Conservation (phyloP, 2,113 vertebrate species). For the Seriola aureovittata region DNA sequence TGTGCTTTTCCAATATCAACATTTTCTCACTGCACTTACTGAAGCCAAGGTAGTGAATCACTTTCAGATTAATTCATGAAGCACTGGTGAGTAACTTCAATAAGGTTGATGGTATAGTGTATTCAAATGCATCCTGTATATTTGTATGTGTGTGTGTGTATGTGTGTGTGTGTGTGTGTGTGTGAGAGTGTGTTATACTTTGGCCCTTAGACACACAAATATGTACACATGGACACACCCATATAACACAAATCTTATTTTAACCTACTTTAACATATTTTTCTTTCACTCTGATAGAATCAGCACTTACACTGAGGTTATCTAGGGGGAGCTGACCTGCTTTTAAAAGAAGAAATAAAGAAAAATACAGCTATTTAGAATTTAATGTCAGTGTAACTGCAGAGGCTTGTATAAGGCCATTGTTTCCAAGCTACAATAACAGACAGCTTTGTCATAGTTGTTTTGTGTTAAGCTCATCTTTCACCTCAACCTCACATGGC, state of each 20-base stretch:
- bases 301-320: conserved; percentile 66
- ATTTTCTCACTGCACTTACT: conserved; percentile 59
- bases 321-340: conserved; percentile 67
- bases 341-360: conserved; percentile 59
- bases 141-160: neutral
- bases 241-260: conserved; percentile 39
- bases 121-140: conserved; percentile 20
- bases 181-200: neutral
- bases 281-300: conserved; percentile 63
- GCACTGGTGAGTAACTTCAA: conserved; percentile 8
- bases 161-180: no score
- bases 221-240: conserved; percentile 4
- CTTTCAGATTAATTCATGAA: conserved; percentile 39
- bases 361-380: conserved; percentile 42
- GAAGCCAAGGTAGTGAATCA: conserved; percentile 59
- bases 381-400: conserved; percentile 43
- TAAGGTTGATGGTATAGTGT: neutral
- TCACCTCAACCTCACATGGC: conserved; percentile 61
- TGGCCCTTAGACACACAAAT: conserved; percentile 8
- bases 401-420: conserved; percentile 46
- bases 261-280: conserved; percentile 56
- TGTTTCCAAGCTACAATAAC: conserved; percentile 56
- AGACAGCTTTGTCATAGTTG: conserved; percentile 54
- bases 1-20: conserved; percentile 57
- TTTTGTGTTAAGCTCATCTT: conserved; percentile 64